Percentiles rank a stretch among this genome's conserved stretches.
Conservation (phyloP, 2,797 vertebrate species). For the Geotrypetes seraphini region DNA sequence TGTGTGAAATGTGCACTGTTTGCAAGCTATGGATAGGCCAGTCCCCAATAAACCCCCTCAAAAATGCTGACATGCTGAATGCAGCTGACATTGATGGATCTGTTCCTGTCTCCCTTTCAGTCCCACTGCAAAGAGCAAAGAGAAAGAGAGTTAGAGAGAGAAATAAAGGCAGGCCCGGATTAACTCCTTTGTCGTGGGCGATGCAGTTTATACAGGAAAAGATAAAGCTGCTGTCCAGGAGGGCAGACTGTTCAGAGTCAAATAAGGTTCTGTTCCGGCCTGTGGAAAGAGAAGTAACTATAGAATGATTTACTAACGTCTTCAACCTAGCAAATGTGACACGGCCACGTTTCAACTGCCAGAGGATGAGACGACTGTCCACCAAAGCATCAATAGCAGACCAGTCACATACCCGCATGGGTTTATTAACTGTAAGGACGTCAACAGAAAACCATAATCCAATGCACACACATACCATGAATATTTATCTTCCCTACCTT, state of each 20-base stretch:
- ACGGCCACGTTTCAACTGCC: slow-evolving; percentile 15
- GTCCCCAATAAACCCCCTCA: slow-evolving; percentile 62
- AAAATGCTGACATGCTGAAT: slow-evolving; percentile 83
- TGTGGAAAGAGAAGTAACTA: slow-evolving; percentile 68
- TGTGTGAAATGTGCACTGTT: slow-evolving; percentile 64
- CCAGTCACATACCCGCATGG: too few species aligned
- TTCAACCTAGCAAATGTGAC: slow-evolving; percentile 44
- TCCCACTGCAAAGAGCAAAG: not conserved
- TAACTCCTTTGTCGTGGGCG: slow-evolving; percentile 81
- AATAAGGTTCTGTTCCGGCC: slow-evolving; percentile 55
- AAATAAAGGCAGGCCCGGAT: slow-evolving; percentile 73
- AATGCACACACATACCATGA: too few species aligned
- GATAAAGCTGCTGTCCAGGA: slow-evolving; percentile 73
- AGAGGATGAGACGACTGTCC: slow-evolving; percentile 8
- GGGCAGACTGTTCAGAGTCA: slow-evolving; percentile 62
- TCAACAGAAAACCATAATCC: too few species aligned
- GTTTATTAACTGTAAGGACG: too few species aligned
- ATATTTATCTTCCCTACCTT: too few species aligned
- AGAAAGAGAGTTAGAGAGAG: not conserved
- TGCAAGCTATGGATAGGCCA: slow-evolving; percentile 73
- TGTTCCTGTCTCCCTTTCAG: slow-evolving; percentile 75
- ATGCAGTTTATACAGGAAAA: slow-evolving; percentile 76
- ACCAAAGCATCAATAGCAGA: slow-evolving; percentile 14
- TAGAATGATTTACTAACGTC: slow-evolving; percentile 75
- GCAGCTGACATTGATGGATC: slow-evolving; percentile 86